Evolutionary conservation across 2,797 vertebrate genomes (phyloP).

Genomic region (Odontamblyopus rebecca): DNA sequence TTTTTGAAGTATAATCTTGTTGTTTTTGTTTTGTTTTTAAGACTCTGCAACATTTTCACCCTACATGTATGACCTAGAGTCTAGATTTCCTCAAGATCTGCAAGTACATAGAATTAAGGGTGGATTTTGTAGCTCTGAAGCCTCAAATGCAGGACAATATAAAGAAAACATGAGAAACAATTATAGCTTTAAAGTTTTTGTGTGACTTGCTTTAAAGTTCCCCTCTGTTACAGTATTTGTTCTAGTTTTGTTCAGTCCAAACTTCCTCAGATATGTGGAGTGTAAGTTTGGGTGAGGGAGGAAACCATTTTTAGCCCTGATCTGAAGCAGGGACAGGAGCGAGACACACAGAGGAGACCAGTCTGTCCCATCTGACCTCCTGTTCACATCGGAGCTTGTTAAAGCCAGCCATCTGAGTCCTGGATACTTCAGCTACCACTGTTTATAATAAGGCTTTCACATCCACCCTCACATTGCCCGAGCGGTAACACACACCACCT

Average conservation of each 20-base stretch:
- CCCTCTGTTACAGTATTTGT: slow-evolving; percentile 12
- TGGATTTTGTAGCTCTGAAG: too few relatives aligned
- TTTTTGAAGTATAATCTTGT: too few relatives aligned
- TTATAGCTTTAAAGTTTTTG: too few relatives aligned
- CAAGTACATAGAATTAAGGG: too few relatives aligned
- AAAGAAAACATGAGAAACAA: too few relatives aligned
- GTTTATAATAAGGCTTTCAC: slow-evolving; percentile 11
- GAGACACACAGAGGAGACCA: slow-evolving; percentile 31
- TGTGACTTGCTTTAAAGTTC: background rate
- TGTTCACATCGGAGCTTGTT: slow-evolving; percentile 43
- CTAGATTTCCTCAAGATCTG: too few relatives aligned
- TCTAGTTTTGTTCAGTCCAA: slow-evolving; percentile 11
- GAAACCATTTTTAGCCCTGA: slow-evolving; percentile 47
- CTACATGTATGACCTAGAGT: too few relatives aligned
- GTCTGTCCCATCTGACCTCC: slow-evolving; percentile 39
- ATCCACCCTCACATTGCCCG: slow-evolving; percentile 13
- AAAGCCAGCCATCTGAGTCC: slow-evolving; percentile 35
- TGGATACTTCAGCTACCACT: slow-evolving; percentile 23
- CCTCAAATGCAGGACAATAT: too few relatives aligned
- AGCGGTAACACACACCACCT: background rate
- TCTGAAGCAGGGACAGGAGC: slow-evolving; percentile 39
- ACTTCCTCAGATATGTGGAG: slow-evolving; percentile 7
- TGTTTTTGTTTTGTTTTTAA: too few relatives aligned
- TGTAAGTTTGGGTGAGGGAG: slow-evolving; percentile 21
- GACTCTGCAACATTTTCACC: too few relatives aligned